Base-by-base conservation (phyloP, 2,888 invertebrate species). In the Cosmorhoe ocellata region DNA sequence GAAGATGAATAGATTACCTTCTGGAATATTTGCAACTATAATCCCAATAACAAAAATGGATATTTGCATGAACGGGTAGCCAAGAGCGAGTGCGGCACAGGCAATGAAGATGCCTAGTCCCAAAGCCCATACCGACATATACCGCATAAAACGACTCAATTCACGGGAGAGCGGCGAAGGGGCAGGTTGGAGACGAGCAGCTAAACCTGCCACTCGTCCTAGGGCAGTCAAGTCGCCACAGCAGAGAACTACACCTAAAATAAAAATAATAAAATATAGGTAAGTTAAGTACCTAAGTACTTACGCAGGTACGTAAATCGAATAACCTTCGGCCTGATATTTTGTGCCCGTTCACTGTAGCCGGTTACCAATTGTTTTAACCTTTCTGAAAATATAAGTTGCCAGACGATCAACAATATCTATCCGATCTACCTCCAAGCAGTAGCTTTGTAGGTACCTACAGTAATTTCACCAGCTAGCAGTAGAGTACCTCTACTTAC, bases 1-100 rank as follows among this genome's bases (percentile, higher is more conserved):
- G n/a, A n/a, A n/a, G n/a, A n/a, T n/a, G n/a, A n/a, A n/a, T n/a
- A n/a, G n/a, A n/a, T n/a, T n/a, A 85, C 89, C 99, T 93, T 99
- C 99, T 51, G 99, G 99, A 70, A 99, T 99, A 89, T 99, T 99
- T 56, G 99, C 99, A 44, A 99, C 99, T 86, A 99, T 98, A 79
- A 99, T 99, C 66, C 92, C 92, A 83, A 99, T 99, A 61, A 98
- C 93, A 92, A 99, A 99, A 82, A 99, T 97, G 56, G 98, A 98
- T 66, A 99, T 98, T 84, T 99, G 98, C 76, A 99, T 93, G 95
- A 99, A 99, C 77, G 98, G 96, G 86, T 99, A 99, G 64, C 98
- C 98, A 56, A 99, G 93, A 67, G 95, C 93, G 80, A 99, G 94
- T 48, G 99, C 97, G 70, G 99, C 97, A 41, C 95, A 81, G 90